Evolutionary conservation across 2,113 vertebrate genomes (phyloP).

Genomic region (Fregetta grallaria): DNA sequence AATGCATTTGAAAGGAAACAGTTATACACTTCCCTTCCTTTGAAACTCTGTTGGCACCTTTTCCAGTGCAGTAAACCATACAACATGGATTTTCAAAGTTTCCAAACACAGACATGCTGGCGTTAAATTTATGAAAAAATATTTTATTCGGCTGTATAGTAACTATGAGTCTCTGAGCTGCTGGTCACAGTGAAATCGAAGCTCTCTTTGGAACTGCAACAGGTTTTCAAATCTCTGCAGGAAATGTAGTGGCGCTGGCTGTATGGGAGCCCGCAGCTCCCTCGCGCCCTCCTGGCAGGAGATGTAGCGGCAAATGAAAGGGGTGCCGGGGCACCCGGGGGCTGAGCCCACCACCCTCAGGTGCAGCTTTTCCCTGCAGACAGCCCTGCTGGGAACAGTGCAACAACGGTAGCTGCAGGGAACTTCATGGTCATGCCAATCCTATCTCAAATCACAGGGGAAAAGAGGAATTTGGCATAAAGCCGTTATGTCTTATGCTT

Average conservation of each 20-base stretch:
- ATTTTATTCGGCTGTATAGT: constrained; percentile 79
- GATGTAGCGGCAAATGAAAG: neutral
- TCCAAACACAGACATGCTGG: constrained; percentile 83
- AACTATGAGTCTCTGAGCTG: constrained; percentile 72
- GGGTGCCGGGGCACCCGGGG: neutral
- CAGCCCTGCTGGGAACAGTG: neutral
- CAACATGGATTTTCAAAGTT: constrained; percentile 85
- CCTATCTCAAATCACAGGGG: neutral
- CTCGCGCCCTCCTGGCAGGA: neutral
- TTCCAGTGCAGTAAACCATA: constrained; percentile 83
- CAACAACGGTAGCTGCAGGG: neutral
- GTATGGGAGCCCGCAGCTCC: neutral
- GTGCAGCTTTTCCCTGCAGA: neutral
- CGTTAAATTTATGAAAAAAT: constrained; percentile 83
- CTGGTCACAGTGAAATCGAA: constrained; percentile 75
- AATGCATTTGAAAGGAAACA: constrained; percentile 85
- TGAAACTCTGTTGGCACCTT: constrained; percentile 85
- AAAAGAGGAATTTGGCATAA: constrained; percentile 48
- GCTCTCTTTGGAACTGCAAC: constrained; percentile 56
- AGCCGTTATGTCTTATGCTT: neutral
- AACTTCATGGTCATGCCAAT: neutral
- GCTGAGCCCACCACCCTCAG: neutral
- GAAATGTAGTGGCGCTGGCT: constrained; percentile 18
- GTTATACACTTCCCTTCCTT: constrained; percentile 86
- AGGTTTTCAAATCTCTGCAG: constrained; percentile 66